These are phyloP conservation scores for Orchestia grillus DNA, from an alignment of 1,140 invertebrate genomes.

Conservation along the genomic window DNA sequence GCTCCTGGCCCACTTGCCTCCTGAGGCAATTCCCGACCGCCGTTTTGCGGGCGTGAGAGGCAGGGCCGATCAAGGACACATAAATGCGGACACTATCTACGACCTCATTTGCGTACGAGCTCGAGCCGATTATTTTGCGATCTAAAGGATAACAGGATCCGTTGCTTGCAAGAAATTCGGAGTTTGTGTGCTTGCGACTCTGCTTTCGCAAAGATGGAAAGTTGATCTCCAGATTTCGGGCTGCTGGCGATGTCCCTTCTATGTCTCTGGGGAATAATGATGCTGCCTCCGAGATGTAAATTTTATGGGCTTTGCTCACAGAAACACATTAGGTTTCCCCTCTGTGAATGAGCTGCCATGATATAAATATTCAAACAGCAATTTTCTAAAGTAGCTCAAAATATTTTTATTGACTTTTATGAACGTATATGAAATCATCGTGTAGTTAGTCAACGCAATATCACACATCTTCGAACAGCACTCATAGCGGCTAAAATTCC, in stretches of 20 bases:
- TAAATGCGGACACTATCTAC: slow-evolving; percentile 30
- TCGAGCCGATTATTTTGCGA: slow-evolving; percentile 25
- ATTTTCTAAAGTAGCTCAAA: too few relatives aligned
- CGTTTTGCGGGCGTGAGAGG: not conserved
- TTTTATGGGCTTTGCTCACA: too few relatives aligned
- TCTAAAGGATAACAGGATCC: not conserved
- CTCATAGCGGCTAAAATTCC: too few relatives aligned
- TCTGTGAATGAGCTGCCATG: too few relatives aligned
- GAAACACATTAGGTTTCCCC: too few relatives aligned
- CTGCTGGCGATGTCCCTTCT: not conserved
- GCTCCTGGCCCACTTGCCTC: not conserved
- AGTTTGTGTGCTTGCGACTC: not conserved
- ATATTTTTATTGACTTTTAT: too few relatives aligned
- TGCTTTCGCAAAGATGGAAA: not conserved
- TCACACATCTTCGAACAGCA: too few relatives aligned
- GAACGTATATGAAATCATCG: too few relatives aligned
- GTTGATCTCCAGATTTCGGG: not conserved
- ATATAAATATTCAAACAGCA: too few relatives aligned
- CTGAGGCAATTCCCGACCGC: not conserved
- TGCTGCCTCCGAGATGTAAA: too few relatives aligned
- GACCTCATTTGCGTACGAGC: slow-evolving; percentile 37
- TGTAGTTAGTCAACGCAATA: too few relatives aligned
- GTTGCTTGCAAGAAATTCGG: not conserved
- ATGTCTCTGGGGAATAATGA: not conserved
- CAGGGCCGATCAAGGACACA: not conserved